Conservation (phyloP, 2,113 vertebrate genomes). For the Polypterus bichir region DNA sequence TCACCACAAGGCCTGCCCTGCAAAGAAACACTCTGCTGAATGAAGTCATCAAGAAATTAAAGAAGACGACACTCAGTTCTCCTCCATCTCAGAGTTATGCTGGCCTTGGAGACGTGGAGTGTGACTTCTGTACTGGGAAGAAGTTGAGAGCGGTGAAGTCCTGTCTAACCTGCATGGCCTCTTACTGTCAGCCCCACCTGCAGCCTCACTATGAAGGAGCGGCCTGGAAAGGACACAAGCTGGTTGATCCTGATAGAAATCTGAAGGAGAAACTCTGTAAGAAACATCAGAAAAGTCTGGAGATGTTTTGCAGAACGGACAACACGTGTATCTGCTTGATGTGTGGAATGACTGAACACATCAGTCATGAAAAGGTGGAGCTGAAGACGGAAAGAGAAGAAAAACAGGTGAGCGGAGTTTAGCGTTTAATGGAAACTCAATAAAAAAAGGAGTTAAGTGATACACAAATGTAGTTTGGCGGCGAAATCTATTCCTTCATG, state of each 20-base stretch:
- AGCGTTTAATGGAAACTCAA: too few relatives aligned
- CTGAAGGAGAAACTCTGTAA: neutral
- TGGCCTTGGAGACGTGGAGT: neutral
- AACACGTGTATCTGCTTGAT: too few relatives aligned
- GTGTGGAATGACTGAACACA: too few relatives aligned
- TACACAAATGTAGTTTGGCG: too few relatives aligned
- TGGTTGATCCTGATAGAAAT: neutral
- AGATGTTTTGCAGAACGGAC: too few relatives aligned
- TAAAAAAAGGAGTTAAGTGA: too few relatives aligned
- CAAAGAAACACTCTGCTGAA: slow-evolving; percentile 37
- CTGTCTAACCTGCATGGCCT: slow-evolving; percentile 7
- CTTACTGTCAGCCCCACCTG: slow-evolving; percentile 7
- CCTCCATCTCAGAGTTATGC: accelerated
- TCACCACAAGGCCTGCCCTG: slow-evolving; percentile 17
- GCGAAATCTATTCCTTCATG: too few relatives aligned
- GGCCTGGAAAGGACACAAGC: slow-evolving; percentile 1
- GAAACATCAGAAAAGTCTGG: slow-evolving; percentile 3
- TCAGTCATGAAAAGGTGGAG: too few relatives aligned
- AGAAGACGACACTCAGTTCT: accelerated
- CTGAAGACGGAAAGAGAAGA: too few relatives aligned
- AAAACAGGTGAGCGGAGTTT: too few relatives aligned
- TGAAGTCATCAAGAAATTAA: slow-evolving; percentile 27
- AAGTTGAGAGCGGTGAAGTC: slow-evolving; percentile 1
- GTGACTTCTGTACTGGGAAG: slow-evolving; percentile 7
- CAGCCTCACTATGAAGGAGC: slow-evolving; percentile 1